These are phyloP conservation scores for Zosterops borbonicus DNA, from an alignment of 2,113 vertebrate species.

Conservation along the genomic window DNA sequence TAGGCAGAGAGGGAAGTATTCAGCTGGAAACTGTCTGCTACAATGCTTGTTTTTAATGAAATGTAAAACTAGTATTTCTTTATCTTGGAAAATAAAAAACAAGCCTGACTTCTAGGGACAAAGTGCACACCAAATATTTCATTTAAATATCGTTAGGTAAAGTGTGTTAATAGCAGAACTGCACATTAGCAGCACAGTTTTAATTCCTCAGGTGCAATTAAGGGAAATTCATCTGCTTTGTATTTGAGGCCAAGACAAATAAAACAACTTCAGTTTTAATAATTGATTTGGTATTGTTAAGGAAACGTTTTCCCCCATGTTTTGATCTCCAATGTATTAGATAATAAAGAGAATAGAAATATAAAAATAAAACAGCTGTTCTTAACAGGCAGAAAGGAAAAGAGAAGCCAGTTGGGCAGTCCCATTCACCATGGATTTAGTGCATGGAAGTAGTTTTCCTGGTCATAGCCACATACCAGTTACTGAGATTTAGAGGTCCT, in stretches of 20 bases:
- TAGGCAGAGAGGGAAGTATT: background rate
- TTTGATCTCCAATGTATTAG: background rate
- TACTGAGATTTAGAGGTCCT: background rate
- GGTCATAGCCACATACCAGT: background rate
- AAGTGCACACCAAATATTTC: background rate
- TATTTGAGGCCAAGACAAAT: background rate
- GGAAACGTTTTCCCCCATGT: background rate
- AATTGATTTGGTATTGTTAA: slow-evolving; percentile 2
- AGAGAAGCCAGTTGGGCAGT: background rate
- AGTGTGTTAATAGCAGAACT: background rate
- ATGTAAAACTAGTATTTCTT: background rate
- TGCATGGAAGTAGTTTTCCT: background rate
- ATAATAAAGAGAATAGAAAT: background rate
- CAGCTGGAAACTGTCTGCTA: background rate
- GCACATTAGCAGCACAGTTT: background rate
- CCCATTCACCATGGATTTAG: background rate
- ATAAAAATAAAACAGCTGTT: background rate
- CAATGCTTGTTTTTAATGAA: background rate
- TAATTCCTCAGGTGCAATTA: background rate
- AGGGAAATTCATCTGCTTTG: background rate
- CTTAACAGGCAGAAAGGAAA: background rate
- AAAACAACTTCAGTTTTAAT: background rate
- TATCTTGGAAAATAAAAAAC: background rate
- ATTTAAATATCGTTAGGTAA: background rate
- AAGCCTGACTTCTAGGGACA: background rate